A percentile compares a stretch with the other conserved stretches of the same genome.
These are phyloP conservation scores for Macrobrachium rosenbergii DNA, from an alignment of 1,140 invertebrate genomes.

Conservation along the genomic window DNA sequence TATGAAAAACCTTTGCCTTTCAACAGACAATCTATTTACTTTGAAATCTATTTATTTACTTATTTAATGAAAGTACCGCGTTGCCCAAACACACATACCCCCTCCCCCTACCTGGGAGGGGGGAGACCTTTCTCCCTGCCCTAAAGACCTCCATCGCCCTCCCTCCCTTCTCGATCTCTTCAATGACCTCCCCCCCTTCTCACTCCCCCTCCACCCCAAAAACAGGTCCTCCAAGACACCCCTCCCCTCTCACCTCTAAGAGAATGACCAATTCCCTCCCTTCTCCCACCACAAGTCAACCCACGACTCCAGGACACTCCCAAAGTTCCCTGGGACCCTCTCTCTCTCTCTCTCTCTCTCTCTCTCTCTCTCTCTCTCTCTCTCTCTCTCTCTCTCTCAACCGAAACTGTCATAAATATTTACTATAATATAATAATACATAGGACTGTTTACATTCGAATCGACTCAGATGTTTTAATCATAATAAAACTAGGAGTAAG, in stretches of 20 bases:
- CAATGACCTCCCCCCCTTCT: too few species aligned
- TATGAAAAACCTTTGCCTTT: neutral
- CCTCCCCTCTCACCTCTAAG: too few species aligned
- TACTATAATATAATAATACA: too few species aligned
- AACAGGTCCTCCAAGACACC: too few species aligned
- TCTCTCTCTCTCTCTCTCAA: neutral
- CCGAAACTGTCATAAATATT: too few species aligned
- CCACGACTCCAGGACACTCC: neutral
- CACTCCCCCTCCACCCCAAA: neutral
- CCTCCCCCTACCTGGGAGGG: neutral
- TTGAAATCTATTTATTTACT: too few species aligned
- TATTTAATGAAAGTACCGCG: too few species aligned
- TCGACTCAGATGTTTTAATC: too few species aligned
- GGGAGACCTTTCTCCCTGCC: too few species aligned
- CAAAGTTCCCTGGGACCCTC: neutral
- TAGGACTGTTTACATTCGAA: too few species aligned
- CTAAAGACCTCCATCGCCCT: neutral
- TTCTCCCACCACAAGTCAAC: neutral
- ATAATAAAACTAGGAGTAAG: neutral
- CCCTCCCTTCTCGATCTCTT: neutral
- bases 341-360: slow-evolving; percentile 32
- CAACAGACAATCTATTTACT: too few species aligned
- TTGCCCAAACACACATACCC: too few species aligned
- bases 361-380: slow-evolving; percentile 16
- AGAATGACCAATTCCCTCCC: neutral